Evolutionary conservation across 2,797 vertebrate species (phyloP), one percentile per base, ranked within the genome.

Genomic region (Coregonus ussuriensis): DNA sequence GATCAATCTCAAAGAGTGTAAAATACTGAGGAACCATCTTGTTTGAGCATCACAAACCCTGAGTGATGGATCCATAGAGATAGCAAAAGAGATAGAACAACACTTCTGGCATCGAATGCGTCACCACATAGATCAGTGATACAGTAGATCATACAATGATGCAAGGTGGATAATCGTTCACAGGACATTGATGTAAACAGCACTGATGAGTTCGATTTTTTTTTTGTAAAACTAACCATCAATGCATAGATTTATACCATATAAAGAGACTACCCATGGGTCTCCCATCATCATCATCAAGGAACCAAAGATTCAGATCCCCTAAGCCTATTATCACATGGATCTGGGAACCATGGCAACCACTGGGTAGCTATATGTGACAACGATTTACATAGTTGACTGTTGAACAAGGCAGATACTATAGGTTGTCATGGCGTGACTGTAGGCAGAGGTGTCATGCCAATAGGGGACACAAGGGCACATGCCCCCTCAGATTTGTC

Each of bases 281-380:
- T 41, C 21, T n/a, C 35, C 35, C 9, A 59, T 59, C 21, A 13
- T 15, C 37, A 41, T 41, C 41, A 35, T 37, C 5, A 9, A 47
- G 41, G 41, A 5, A 47, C 35, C 59, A 16, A 74, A 59, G 31
- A 84, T 87, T 65, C 77, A 79, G 77, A 82, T 85, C 70, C 81
- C 70, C 78, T 84, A 79, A 91, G 84, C 82, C 65, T 89, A 90
- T 85, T 86, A 47, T 47, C 41, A 88, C 82, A 87, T 79, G 71
- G 80, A 87, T 91, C 86, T 83, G 86, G 79, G 66, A 86, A 80
- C 92, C 90, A 92, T 84, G 84, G 89, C 87, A 93, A 93, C 91
- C 89, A 78, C 70, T 47, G 41, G 41, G 37, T 6, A 21, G 51
- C n/a, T 66, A 35, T 62, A 59, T n/a, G 66, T 33, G 54, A 56